Percentiles rank a stretch among this genome's conserved stretches.
These are phyloP conservation scores for Tyto alba DNA, from an alignment of 2,113 vertebrate genomes.

Conservation along the genomic window DNA sequence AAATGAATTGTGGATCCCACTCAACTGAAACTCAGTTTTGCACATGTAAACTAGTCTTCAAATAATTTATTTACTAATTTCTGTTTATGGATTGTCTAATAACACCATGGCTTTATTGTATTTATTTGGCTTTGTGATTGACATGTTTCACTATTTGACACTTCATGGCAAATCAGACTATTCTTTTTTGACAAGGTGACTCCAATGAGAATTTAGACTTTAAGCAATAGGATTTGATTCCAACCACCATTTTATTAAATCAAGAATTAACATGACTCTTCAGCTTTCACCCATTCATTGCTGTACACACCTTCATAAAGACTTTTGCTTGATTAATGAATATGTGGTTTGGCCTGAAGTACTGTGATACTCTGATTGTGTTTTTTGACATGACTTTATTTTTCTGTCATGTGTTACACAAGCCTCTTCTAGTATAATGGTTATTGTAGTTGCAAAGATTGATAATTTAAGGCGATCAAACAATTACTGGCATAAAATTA, in stretches of 20 bases:
- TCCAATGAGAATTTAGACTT: not conserved
- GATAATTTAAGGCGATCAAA: not conserved
- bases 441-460: not conserved
- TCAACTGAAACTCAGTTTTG: not conserved
- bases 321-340: not conserved
- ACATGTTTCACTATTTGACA: not conserved
- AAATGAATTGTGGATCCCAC: not conserved
- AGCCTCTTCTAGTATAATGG: not conserved
- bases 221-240: not conserved
- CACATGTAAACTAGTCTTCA: not conserved
- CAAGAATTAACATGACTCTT: not conserved
- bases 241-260: not conserved
- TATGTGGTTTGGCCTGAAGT: not conserved
- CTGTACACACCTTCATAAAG: not conserved
- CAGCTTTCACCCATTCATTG: not conserved
- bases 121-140: not conserved
- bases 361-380: not conserved
- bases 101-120: not conserved
- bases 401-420: conserved; percentile 6
- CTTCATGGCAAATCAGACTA: not conserved
- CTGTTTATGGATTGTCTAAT: not conserved
- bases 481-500: not conserved
- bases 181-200: not conserved
- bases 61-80: not conserved
- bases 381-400: not conserved